Percentiles rank a stretch among this genome's conserved stretches.
Evolutionary conservation across 2,797 vertebrate species (phyloP).

Genomic region (Discoglossus pictus): DNA sequence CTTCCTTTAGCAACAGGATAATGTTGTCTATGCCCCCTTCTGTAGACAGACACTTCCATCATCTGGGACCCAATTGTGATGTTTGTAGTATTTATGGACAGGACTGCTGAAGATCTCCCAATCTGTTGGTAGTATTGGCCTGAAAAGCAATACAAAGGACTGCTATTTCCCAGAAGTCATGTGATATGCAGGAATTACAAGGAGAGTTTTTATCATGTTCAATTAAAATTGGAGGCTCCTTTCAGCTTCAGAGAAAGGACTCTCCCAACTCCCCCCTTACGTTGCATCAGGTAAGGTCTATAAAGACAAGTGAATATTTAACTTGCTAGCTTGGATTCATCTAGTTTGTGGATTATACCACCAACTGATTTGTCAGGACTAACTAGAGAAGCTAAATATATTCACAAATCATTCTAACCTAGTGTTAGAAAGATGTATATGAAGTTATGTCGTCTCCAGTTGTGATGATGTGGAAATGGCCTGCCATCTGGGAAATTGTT

Average conservation of each 20-base stretch:
- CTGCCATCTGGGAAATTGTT: constrained; percentile 86
- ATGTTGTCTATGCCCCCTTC: constrained; percentile 71
- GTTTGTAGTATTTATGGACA: constrained; percentile 82
- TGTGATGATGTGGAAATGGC: constrained; percentile 78
- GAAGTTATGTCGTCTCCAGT: constrained; percentile 81
- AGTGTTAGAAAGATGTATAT: constrained; percentile 89
- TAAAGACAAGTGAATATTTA: too few relatives aligned
- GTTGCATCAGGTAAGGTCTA: too few relatives aligned
- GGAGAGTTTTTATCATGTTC: too few relatives aligned
- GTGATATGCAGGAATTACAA: neutral
- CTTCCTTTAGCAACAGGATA: constrained; percentile 76
- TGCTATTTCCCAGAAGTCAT: too few relatives aligned
- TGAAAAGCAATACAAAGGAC: too few relatives aligned
- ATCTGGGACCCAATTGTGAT: constrained; percentile 79
- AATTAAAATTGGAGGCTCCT: too few relatives aligned
- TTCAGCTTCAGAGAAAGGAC: too few relatives aligned
- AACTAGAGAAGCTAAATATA: too few relatives aligned
- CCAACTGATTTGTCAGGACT: too few relatives aligned
- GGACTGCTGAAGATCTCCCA: constrained; percentile 74
- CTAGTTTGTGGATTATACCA: too few relatives aligned
- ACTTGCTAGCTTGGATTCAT: too few relatives aligned
- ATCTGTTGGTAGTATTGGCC: constrained; percentile 85
- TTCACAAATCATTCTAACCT: constrained; percentile 70
- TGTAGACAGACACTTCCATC: constrained; percentile 86
- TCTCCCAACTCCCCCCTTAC: too few relatives aligned